Evolutionary conservation across 2,113 vertebrate species (phyloP).

Genomic region (Dicentrarchus labrax): DNA sequence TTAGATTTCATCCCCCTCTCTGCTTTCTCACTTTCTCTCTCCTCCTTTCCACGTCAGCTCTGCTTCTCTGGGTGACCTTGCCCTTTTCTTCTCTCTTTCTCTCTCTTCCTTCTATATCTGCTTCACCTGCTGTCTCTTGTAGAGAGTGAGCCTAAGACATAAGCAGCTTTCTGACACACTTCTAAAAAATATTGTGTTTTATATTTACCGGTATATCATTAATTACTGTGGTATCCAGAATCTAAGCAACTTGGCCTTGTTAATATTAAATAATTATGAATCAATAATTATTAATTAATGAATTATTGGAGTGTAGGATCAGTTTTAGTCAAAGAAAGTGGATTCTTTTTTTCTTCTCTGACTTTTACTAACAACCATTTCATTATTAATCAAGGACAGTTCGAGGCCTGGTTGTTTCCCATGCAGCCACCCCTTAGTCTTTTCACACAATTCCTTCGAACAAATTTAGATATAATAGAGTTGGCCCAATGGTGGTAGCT

Average conservation of each 20-base stretch:
- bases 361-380: neutral
- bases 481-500: neutral
- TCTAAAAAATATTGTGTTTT: neutral
- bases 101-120: neutral
- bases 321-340: neutral
- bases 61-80: conserved; percentile 33
- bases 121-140: neutral
- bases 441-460: neutral
- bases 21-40: neutral
- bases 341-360: neutral
- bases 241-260: neutral
- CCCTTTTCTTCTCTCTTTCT: neutral
- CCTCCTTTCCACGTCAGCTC: conserved; percentile 10
- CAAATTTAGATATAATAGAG: neutral
- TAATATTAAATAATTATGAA: neutral
- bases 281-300: too few species aligned
- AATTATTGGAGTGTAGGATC: neutral
- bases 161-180: neutral
- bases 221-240: neutral
- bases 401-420: neutral
- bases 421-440: too few species aligned
- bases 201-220: too few species aligned
- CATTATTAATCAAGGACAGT: conserved; percentile 20
- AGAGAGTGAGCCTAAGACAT: neutral
- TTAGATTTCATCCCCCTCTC: neutral